phyloP scores from a whole-genome alignment of 2,113 vertebrate species.

The human region DNA sequence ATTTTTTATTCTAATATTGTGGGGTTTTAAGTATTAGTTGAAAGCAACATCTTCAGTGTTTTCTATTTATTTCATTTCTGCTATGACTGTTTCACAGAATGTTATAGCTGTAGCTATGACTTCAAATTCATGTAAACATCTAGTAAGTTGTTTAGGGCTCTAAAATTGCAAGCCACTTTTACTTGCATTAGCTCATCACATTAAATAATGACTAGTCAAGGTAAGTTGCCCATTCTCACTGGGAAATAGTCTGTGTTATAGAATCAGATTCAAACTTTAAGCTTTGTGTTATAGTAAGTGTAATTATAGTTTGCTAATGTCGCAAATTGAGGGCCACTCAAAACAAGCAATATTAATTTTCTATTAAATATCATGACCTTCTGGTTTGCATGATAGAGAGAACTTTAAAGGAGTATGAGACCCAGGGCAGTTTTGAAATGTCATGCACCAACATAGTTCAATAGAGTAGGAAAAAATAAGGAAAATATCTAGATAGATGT shows the following conservation, averaged over 20 bases:
- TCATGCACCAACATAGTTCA: background rate
- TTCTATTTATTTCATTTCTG: constrained; percentile 23
- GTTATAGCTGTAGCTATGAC: background rate
- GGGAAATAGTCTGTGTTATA: background rate
- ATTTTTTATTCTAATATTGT: constrained; percentile 33
- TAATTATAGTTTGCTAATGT: background rate
- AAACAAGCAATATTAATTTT: background rate
- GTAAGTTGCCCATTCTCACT: background rate
- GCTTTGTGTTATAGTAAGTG: constrained; percentile 18
- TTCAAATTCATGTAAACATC: background rate
- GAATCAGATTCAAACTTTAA: background rate
- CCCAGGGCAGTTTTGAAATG: background rate
- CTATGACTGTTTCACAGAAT: background rate
- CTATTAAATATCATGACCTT: background rate
- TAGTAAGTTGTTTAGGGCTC: background rate
- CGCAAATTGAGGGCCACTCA: constrained; percentile 18
- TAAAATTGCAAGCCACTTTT: background rate
- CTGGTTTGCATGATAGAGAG: background rate
- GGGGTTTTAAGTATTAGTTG: background rate
- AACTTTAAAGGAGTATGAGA: background rate
- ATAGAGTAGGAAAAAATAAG: background rate
- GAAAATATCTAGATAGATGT: background rate
- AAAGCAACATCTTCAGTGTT: background rate
- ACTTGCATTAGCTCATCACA: background rate
- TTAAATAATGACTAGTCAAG: background rate